phyloP scores from a whole-genome alignment of 1,140 invertebrate genomes.

The Zaprionus capensis region DNA sequence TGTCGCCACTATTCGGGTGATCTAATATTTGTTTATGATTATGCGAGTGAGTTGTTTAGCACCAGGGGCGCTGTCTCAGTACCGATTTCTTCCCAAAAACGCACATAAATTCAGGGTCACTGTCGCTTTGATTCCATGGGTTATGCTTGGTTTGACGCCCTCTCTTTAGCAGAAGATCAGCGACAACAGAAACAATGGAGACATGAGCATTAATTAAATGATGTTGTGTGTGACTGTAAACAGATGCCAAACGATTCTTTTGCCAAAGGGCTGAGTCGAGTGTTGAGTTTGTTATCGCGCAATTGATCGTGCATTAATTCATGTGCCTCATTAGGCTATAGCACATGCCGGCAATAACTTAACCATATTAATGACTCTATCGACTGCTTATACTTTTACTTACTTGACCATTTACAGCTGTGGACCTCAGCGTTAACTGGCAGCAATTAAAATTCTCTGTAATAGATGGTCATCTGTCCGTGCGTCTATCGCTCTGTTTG shows the following conservation, averaged over 20 bases:
- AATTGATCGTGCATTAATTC: slow-evolving; percentile 56
- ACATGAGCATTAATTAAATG: slow-evolving; percentile 68
- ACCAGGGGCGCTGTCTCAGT: slow-evolving; percentile 2
- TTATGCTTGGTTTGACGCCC: slow-evolving; percentile 22
- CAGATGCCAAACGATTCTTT: slow-evolving; percentile 54
- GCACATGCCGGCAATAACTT: slow-evolving; percentile 33
- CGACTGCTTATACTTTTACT: slow-evolving; percentile 38
- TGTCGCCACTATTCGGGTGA: slow-evolving; percentile 24
- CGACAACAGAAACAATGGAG: slow-evolving; percentile 22
- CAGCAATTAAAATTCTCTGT: slow-evolving; percentile 32
- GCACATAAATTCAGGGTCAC: slow-evolving; percentile 15
- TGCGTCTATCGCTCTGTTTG: neutral
- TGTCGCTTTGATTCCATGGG: slow-evolving; percentile 32
- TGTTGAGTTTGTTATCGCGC: slow-evolving; percentile 6
- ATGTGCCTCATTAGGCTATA: slow-evolving; percentile 17
- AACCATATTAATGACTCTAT: slow-evolving; percentile 39
- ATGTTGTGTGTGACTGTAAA: slow-evolving; percentile 38
- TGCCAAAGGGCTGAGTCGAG: neutral
- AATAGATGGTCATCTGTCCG: slow-evolving; percentile 4
- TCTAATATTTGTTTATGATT: slow-evolving; percentile 41
- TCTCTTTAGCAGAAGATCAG: neutral
- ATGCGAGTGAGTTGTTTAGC: slow-evolving; percentile 18
- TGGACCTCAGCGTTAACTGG: slow-evolving; percentile 9
- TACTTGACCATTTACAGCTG: slow-evolving; percentile 34
- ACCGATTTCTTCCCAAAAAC: neutral